Conservation (phyloP, 2,888 invertebrate genomes). For the Melikaiella ostensackeni region DNA sequence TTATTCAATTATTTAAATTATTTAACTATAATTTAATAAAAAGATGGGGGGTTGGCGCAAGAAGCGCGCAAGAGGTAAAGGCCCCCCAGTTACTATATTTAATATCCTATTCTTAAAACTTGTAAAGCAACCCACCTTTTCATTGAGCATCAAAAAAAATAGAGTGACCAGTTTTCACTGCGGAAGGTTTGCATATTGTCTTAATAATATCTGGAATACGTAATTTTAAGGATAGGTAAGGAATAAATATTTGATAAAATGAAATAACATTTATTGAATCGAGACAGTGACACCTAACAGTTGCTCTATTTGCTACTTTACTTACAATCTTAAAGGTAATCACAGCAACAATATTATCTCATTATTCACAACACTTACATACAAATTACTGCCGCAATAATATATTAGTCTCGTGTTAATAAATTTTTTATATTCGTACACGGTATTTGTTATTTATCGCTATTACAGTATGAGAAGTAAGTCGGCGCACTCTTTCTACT, state of each 20-base stretch:
- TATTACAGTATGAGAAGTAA: constrained; percentile 61
- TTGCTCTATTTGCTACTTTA: constrained; percentile 74
- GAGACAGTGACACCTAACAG: constrained; percentile 77
- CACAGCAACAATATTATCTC: constrained; percentile 78
- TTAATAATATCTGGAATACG: too few relatives aligned
- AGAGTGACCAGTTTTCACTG: too few relatives aligned
- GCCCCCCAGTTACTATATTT: too few relatives aligned
- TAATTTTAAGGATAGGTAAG: not conserved
- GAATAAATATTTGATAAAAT: constrained; percentile 74
- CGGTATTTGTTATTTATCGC: constrained; percentile 68
- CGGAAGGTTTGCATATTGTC: too few relatives aligned
- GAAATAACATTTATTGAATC: constrained; percentile 77
- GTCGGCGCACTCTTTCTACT: constrained; percentile 46
- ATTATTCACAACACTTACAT: constrained; percentile 78
- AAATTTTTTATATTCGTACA: constrained; percentile 73
- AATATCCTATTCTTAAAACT: too few relatives aligned
- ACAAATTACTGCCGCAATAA: constrained; percentile 76
- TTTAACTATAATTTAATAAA: too few relatives aligned
- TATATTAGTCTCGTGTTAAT: constrained; percentile 73
- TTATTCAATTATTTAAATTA: too few relatives aligned
- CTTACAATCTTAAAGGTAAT: constrained; percentile 77
- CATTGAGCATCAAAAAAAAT: too few relatives aligned
- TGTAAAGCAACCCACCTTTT: too few relatives aligned
- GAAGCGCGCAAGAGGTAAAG: too few relatives aligned
- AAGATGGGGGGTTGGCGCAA: too few relatives aligned